These are phyloP conservation scores for Hydrotaea diabolus DNA, from an alignment of 2,888 invertebrate genomes.

Conservation along the genomic window DNA sequence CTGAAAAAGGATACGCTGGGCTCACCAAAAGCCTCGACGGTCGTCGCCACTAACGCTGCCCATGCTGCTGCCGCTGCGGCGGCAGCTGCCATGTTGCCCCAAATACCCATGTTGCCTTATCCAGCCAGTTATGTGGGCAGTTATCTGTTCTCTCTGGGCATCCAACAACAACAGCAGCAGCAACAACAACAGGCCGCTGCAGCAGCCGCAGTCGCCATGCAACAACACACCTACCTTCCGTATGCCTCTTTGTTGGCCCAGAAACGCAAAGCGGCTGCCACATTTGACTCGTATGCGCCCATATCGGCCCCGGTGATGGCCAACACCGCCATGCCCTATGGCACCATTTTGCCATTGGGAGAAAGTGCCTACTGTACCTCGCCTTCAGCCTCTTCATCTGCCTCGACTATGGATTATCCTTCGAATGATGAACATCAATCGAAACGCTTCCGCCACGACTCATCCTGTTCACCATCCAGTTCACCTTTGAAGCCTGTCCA, in stretches of 20 bases:
- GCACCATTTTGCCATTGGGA: slow-evolving; percentile 50
- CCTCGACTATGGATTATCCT: slow-evolving; percentile 73
- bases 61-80: slow-evolving; percentile 80
- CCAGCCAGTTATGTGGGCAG: slow-evolving; percentile 85
- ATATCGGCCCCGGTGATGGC: slow-evolving; percentile 56
- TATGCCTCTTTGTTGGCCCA: slow-evolving; percentile 73
- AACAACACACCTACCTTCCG: slow-evolving; percentile 73
- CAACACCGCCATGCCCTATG: slow-evolving; percentile 55
- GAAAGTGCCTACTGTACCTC: slow-evolving; percentile 77
- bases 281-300: slow-evolving; percentile 70
- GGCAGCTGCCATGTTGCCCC: slow-evolving; percentile 77
- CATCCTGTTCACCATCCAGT: slow-evolving; percentile 74
- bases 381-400: slow-evolving; percentile 78
- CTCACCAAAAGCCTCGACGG: slow-evolving; percentile 66
- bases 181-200: slow-evolving; percentile 78
- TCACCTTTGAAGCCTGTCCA: slow-evolving; percentile 77
- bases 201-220: slow-evolving; percentile 70
- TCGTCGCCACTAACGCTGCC: slow-evolving; percentile 63
- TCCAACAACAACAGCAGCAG: slow-evolving; percentile 83
- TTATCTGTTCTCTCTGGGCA: slow-evolving; percentile 84
- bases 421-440: slow-evolving; percentile 72
- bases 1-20: slow-evolving; percentile 77
- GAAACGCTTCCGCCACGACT: slow-evolving; percentile 75
- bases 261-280: slow-evolving; percentile 72
- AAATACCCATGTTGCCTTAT: slow-evolving; percentile 83